Conservation (phyloP, 2,797 vertebrate species). For the Botia kubotai region DNA sequence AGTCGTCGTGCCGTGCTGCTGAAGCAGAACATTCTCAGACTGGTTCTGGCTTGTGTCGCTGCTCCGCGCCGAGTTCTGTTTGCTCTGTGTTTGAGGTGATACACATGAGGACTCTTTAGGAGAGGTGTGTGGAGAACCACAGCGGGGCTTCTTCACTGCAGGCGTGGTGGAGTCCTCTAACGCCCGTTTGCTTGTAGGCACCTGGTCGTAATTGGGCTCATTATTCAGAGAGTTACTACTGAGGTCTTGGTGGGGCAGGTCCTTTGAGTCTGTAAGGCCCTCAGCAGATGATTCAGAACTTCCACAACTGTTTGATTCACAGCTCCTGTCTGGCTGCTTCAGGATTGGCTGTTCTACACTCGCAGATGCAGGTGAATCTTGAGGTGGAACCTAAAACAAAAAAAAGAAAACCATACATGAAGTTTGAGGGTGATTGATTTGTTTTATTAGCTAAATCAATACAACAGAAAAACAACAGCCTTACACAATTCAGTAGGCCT, state of each 20-base stretch:
- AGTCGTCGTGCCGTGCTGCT: slow-evolving; percentile 86
- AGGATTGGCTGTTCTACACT: slow-evolving; percentile 69
- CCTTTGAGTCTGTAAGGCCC: slow-evolving; percentile 54
- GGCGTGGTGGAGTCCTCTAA: slow-evolving; percentile 79
- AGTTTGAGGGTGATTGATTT: background rate
- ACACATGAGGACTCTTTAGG: slow-evolving; percentile 70
- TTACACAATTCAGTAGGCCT: background rate
- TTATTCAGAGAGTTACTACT: slow-evolving; percentile 17
- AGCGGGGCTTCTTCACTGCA: slow-evolving; percentile 83
- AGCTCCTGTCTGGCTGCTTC: slow-evolving; percentile 68
- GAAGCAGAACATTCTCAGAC: slow-evolving; percentile 79
- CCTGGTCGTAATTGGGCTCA: slow-evolving; percentile 48
- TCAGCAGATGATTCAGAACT: slow-evolving; percentile 58
- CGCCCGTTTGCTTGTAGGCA: slow-evolving; percentile 79
- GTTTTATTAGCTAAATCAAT: background rate
- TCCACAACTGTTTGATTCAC: slow-evolving; percentile 66
- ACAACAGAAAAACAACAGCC: background rate
- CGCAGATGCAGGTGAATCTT: slow-evolving; percentile 62
- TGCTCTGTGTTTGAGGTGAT: slow-evolving; percentile 73
- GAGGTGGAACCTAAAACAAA: slow-evolving; percentile 59
- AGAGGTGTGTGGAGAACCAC: slow-evolving; percentile 69
- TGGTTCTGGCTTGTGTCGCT: slow-evolving; percentile 88
- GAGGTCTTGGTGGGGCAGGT: slow-evolving; percentile 42
- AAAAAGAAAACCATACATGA: slow-evolving; percentile 22
- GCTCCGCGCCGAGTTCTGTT: slow-evolving; percentile 74